These are phyloP conservation scores for Dione vanillae DNA, from an alignment of 2,888 invertebrate genomes.

Conservation along the genomic window DNA sequence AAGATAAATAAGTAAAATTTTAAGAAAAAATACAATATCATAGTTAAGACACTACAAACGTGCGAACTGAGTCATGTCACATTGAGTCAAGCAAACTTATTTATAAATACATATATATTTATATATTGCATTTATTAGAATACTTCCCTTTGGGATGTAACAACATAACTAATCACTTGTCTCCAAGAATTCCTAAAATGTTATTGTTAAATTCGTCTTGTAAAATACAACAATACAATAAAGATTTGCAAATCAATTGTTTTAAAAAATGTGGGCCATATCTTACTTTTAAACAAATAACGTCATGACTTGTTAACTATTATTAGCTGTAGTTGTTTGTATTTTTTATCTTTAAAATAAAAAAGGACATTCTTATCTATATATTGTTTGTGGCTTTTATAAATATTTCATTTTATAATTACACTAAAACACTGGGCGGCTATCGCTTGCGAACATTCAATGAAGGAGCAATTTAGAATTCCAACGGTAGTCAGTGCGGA, in stretches of 20 bases:
- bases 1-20: not conserved
- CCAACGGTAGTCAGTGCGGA: slow-evolving; percentile 56
- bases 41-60: too few species aligned
- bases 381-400: not conserved
- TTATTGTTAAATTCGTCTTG: slow-evolving; percentile 1
- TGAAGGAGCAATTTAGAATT: slow-evolving; percentile 60
- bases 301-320: not conserved
- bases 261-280: slow-evolving; percentile 2
- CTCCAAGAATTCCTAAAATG: slow-evolving; percentile 9
- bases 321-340: not conserved
- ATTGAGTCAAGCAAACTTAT: not conserved
- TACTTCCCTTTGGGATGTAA: not conserved
- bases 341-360: not conserved
- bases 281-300: not conserved
- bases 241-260: slow-evolving; percentile 9
- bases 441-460: slow-evolving; percentile 42
- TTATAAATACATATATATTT: not conserved
- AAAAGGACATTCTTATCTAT: too few species aligned
- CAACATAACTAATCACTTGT: slow-evolving; percentile 6
- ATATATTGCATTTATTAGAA: not conserved
- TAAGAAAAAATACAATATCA: slow-evolving; percentile 46
- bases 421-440: slow-evolving; percentile 25
- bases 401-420: not conserved
- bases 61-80: too few species aligned
- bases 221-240: not conserved